Evolutionary conservation across 2,888 invertebrate species (phyloP).

Genomic region (Metellina segmentata): DNA sequence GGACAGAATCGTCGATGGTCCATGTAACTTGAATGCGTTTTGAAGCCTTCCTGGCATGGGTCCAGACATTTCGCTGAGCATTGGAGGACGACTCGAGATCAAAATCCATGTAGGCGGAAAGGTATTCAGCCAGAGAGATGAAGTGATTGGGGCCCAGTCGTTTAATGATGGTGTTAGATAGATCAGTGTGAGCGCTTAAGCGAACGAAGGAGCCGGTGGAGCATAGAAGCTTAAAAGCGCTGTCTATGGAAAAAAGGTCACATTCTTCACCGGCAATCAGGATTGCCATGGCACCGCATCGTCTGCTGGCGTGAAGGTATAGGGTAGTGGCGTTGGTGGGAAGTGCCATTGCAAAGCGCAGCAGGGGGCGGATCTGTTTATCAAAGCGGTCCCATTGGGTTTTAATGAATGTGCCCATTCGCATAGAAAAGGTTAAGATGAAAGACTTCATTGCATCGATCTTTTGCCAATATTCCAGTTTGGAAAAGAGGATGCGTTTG

Average conservation of each 20-base stretch:
- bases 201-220: background rate
- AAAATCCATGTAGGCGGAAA: background rate
- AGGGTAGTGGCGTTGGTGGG: background rate
- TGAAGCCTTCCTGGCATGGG: background rate
- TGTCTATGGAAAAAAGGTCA: background rate
- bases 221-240: background rate
- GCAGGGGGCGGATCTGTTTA: too few relatives aligned
- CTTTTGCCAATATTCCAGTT: background rate
- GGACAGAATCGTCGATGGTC: background rate
- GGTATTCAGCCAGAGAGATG: background rate
- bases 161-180: background rate
- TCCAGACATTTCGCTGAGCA: background rate
- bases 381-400: background rate
- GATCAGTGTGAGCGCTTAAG: background rate
- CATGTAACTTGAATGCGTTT: background rate
- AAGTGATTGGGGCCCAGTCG: background rate
- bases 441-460: background rate
- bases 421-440: background rate
- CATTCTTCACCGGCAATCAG: background rate
- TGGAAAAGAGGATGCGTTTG: background rate
- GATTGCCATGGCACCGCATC: background rate
- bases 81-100: background rate
- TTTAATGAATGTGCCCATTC: background rate
- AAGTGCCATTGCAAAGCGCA: background rate
- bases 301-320: background rate